Evolutionary conservation across 1,140 invertebrate species (phyloP).

Genomic region (Trialeurodes vaporariorum): DNA sequence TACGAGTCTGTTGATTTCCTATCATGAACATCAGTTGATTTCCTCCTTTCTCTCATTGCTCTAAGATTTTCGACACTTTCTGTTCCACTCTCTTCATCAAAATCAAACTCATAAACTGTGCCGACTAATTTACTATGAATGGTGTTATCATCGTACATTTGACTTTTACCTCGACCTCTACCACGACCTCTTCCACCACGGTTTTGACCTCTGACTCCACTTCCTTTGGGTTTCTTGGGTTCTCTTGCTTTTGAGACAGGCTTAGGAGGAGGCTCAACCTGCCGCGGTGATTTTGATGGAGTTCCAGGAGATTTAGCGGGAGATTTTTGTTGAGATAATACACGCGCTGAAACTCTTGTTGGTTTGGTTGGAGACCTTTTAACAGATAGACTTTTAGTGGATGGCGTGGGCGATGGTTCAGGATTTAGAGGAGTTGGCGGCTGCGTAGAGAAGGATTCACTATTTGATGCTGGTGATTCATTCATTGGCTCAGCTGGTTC

Average conservation of each 20-base stretch:
- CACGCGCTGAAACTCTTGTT: slow-evolving; percentile 47
- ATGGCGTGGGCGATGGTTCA: slow-evolving; percentile 24
- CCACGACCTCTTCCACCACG: slow-evolving; percentile 51
- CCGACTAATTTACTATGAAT: slow-evolving; percentile 67
- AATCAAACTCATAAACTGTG: slow-evolving; percentile 77
- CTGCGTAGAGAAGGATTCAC: background rate
- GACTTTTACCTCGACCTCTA: slow-evolving; percentile 47
- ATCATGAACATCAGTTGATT: slow-evolving; percentile 59
- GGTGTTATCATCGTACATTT: slow-evolving; percentile 21
- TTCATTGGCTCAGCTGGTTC: background rate
- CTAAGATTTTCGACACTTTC: slow-evolving; percentile 64
- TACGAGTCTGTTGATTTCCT: slow-evolving; percentile 35
- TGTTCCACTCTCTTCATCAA: slow-evolving; percentile 55
- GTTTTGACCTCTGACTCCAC: slow-evolving; percentile 39
- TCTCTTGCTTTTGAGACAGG: slow-evolving; percentile 8
- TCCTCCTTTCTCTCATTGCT: slow-evolving; percentile 63
- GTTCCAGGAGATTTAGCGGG: slow-evolving; percentile 56
- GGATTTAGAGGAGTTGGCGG: slow-evolving; percentile 16
- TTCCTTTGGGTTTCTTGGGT: slow-evolving; percentile 25
- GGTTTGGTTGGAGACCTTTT: slow-evolving; percentile 53
- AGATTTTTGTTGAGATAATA: slow-evolving; percentile 46
- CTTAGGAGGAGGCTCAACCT: slow-evolving; percentile 27
- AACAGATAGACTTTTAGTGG: slow-evolving; percentile 26
- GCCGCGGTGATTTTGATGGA: slow-evolving; percentile 60
- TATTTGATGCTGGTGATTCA: background rate